Conservation (phyloP, 1,140 invertebrate species). For the Cylas formicarius region DNA sequence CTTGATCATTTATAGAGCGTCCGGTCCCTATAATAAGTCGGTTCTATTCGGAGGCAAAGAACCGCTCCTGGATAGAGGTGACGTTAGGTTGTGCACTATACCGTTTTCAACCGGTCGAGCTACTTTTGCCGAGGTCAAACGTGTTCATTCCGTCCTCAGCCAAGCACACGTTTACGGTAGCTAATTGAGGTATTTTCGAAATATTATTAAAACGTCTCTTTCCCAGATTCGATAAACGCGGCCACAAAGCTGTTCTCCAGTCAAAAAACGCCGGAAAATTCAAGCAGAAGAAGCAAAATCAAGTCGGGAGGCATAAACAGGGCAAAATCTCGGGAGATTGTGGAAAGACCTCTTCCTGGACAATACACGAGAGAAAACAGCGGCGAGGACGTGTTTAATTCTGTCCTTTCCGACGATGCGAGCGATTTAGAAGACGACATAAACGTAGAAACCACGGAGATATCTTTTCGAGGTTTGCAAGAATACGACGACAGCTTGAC, state of each 20-base stretch:
- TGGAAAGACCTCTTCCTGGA: slow-evolving; percentile 44
- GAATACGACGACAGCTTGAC: slow-evolving; percentile 46
- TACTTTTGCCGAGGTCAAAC: slow-evolving; percentile 71
- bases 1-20: slow-evolving; percentile 72
- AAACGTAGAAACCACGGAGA: slow-evolving; percentile 35
- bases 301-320: slow-evolving; percentile 42
- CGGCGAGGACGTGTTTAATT: too few relatives aligned
- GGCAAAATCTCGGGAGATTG: slow-evolving; percentile 48
- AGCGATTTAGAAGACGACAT: slow-evolving; percentile 15
- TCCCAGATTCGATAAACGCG: slow-evolving; percentile 30
- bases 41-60: slow-evolving; percentile 70
- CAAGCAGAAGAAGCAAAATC: slow-evolving; percentile 26
- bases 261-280: slow-evolving; percentile 22
- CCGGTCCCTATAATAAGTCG: slow-evolving; percentile 62
- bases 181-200: slow-evolving; percentile 3
- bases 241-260: slow-evolving; percentile 22
- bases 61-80: slow-evolving; percentile 58
- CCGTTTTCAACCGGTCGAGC: slow-evolving; percentile 78
- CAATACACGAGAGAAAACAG: too few relatives aligned
- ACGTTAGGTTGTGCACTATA: slow-evolving; percentile 61
- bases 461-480: slow-evolving; percentile 45
- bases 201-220: neutral
- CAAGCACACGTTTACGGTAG: slow-evolving; percentile 44
- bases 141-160: slow-evolving; percentile 66
- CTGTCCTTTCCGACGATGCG: too few relatives aligned